A percentile compares a stretch with the other conserved stretches of the same genome.
phyloP scores from a whole-genome alignment of 2,113 vertebrate genomes.

The Panurus biarmicus region DNA sequence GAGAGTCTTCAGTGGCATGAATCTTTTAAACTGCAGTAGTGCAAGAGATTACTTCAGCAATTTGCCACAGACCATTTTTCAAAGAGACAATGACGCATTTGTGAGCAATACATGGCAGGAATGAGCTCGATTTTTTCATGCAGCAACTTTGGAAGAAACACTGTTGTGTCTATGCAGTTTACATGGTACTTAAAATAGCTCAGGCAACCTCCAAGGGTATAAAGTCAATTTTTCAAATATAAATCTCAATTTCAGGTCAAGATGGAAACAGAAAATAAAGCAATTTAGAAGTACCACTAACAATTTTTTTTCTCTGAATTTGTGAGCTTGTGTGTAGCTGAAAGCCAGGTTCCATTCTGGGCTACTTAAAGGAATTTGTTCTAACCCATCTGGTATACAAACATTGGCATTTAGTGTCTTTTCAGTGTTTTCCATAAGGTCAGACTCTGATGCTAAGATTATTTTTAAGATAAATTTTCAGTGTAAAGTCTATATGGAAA shows the following conservation, averaged over 20 bases:
- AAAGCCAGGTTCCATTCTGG: background rate
- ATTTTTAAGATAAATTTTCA: background rate
- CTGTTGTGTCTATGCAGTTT: background rate
- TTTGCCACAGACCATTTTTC: slow-evolving; percentile 66
- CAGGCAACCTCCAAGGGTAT: background rate
- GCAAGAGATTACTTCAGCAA: slow-evolving; percentile 63
- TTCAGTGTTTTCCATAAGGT: background rate
- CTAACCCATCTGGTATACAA: background rate
- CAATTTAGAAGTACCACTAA: background rate
- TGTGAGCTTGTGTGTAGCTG: background rate
- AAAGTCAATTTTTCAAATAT: slow-evolving; percentile 8
- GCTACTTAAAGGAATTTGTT: background rate
- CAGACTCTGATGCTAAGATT: background rate
- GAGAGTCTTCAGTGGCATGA: slow-evolving; percentile 60
- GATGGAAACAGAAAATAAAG: background rate
- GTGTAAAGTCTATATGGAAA: background rate
- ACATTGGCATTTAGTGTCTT: background rate
- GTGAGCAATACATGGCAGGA: slow-evolving; percentile 41
- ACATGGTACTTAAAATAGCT: slow-evolving; percentile 50
- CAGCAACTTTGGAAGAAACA: background rate
- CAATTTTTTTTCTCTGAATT: background rate
- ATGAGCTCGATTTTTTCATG: slow-evolving; percentile 46
- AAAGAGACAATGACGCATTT: slow-evolving; percentile 56
- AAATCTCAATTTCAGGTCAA: slow-evolving; percentile 51
- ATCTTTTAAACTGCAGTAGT: slow-evolving; percentile 64